These are phyloP conservation scores for Petaurus breviceps DNA, from an alignment of 2,113 vertebrate genomes.

Conservation along the genomic window DNA sequence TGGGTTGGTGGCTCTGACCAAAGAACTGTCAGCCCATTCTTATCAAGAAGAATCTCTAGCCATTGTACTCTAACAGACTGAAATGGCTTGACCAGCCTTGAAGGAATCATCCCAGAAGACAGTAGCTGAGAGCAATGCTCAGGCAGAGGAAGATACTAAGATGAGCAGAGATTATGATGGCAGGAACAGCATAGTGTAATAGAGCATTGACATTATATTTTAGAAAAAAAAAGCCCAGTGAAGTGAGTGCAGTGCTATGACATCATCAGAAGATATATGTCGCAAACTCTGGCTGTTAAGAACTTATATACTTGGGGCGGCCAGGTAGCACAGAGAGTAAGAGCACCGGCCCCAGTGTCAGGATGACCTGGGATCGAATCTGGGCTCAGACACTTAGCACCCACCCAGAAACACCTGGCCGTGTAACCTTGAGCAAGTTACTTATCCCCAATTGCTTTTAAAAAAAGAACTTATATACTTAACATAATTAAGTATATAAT, in stretches of 20 bases:
- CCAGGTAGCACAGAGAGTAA: too few species aligned
- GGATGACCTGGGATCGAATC: too few species aligned
- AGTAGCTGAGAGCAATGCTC: background rate
- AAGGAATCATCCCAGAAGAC: background rate
- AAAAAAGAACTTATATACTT: background rate
- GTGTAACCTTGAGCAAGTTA: too few species aligned
- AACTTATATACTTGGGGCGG: background rate
- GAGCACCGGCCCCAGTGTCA: too few species aligned
- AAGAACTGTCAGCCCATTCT: background rate
- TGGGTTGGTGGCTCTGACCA: background rate
- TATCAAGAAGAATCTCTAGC: background rate
- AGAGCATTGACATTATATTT: background rate
- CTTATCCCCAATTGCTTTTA: too few species aligned
- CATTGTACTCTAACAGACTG: background rate
- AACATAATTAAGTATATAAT: background rate
- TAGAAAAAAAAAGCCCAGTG: background rate
- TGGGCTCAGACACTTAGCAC: too few species aligned
- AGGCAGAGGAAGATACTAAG: background rate
- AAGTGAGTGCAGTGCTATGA: background rate
- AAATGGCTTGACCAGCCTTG: background rate
- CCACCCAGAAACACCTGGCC: too few species aligned
- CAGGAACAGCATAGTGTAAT: background rate
- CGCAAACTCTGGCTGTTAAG: background rate
- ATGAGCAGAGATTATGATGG: background rate
- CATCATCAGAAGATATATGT: background rate